These are phyloP conservation scores for Drosophila nigrodunni DNA, from an alignment of 1,140 invertebrate genomes.

Conservation along the genomic window DNA sequence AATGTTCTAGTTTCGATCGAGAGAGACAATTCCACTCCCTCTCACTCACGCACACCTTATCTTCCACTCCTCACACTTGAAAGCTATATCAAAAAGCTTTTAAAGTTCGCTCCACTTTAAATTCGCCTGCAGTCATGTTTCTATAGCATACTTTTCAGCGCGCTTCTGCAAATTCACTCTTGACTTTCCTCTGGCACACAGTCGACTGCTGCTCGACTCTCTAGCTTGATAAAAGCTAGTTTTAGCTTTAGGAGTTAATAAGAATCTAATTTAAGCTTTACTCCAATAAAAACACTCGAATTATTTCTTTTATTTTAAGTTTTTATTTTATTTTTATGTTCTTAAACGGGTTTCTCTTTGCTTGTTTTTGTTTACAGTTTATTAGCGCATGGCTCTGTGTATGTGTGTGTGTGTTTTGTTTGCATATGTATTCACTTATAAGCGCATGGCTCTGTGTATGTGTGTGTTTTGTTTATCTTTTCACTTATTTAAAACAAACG, in stretches of 20 bases:
- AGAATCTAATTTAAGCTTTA: too few relatives aligned
- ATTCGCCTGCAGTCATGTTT: background rate
- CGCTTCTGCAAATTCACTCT: background rate
- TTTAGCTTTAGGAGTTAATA: too few relatives aligned
- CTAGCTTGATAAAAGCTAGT: too few relatives aligned
- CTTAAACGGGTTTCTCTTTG: slow-evolving; percentile 33
- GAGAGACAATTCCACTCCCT: background rate
- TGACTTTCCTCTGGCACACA: background rate
- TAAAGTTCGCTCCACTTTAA: background rate
- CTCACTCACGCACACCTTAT: too few relatives aligned
- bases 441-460: slow-evolving; percentile 9
- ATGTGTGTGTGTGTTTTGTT: slow-evolving; percentile 8
- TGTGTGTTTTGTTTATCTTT: slow-evolving; percentile 15
- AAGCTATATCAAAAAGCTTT: background rate
- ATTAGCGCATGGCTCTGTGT: slow-evolving; percentile 16
- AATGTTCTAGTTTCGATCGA: background rate
- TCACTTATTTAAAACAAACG: slow-evolving; percentile 16
- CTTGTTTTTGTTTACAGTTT: slow-evolving; percentile 34
- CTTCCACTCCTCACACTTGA: background rate
- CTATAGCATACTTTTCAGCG: slow-evolving; percentile 20
- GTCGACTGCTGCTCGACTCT: too few relatives aligned
- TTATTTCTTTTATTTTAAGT: slow-evolving; percentile 18
- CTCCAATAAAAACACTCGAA: background rate
- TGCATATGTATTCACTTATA: background rate
- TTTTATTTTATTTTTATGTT: slow-evolving; percentile 43